phyloP scores from a whole-genome alignment of 2,113 vertebrate genomes.

The Natator depressus region DNA sequence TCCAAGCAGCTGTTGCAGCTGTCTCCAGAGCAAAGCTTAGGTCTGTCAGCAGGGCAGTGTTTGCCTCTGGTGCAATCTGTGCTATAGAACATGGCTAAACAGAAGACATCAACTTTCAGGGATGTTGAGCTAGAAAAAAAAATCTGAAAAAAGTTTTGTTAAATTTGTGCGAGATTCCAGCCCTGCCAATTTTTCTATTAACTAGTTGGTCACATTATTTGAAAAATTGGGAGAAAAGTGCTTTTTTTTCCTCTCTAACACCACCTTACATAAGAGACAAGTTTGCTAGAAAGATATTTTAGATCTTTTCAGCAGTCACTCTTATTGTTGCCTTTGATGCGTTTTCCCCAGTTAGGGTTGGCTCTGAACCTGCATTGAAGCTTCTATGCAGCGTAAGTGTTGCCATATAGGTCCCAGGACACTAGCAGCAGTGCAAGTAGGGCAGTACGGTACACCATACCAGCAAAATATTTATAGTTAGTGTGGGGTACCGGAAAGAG shows the following conservation, averaged over 20 bases:
- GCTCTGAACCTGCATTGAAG: background rate
- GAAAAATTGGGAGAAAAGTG: background rate
- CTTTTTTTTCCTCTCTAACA: background rate
- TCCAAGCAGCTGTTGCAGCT: background rate
- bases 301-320: constrained; percentile 43
- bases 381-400: background rate
- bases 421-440: too few relatives aligned
- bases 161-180: background rate
- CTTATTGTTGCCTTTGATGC: constrained; percentile 45
- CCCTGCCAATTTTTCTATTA: background rate
- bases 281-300: constrained; percentile 1
- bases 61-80: background rate
- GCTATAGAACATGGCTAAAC: background rate
- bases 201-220: background rate
- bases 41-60: background rate
- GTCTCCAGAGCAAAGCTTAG: background rate
- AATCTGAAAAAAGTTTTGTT: background rate
- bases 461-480: too few relatives aligned
- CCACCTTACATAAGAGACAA: constrained; percentile 30
- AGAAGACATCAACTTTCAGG: background rate
- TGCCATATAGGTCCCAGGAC: background rate
- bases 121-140: background rate
- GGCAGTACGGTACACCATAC: too few relatives aligned
- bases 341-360: constrained; percentile 23
- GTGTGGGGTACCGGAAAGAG: too few relatives aligned